phyloP scores from a whole-genome alignment of 2,113 vertebrate genomes.

The Seriola rivoliana region DNA sequence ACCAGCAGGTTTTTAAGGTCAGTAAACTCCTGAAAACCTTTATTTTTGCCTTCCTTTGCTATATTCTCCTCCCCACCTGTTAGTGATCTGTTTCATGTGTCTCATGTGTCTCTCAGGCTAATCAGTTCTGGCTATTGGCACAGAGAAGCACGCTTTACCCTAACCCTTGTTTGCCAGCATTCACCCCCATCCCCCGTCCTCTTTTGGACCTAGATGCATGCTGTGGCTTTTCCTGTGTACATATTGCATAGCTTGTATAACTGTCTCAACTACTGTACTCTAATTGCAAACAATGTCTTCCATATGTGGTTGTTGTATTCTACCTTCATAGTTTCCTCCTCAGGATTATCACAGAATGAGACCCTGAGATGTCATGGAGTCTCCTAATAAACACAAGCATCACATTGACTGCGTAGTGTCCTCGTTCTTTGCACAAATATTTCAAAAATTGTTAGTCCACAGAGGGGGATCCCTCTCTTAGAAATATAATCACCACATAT shows the following conservation, averaged over 20 bases:
- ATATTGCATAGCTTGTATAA: constrained; percentile 76
- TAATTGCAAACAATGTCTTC: constrained; percentile 78
- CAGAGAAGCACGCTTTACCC: constrained; percentile 21
- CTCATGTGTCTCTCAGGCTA: constrained; percentile 38
- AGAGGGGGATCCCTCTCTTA: constrained; percentile 17
- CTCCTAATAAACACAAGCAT: constrained; percentile 32
- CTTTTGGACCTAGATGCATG: constrained; percentile 29
- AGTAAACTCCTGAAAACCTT: constrained; percentile 21
- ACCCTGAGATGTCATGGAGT: constrained; percentile 25
- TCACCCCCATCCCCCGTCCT: not conserved
- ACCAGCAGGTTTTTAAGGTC: constrained; percentile 1
- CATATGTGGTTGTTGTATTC: constrained; percentile 67
- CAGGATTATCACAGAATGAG: constrained; percentile 38
- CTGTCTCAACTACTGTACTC: constrained; percentile 79
- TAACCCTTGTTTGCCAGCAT: constrained; percentile 33
- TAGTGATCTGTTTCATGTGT: constrained; percentile 46
- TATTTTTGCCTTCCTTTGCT: constrained; percentile 14
- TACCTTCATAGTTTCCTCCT: constrained; percentile 27
- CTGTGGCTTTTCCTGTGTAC: constrained; percentile 71
- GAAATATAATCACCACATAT: constrained; percentile 17
- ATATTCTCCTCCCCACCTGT: constrained; percentile 48
- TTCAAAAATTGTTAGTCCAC: not conserved
- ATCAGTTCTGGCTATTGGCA: constrained; percentile 52
- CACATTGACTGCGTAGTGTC: constrained; percentile 7
- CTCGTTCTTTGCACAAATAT: constrained; percentile 19